Conservation (phyloP, 2,113 vertebrate species). For the Podarcis cretensis region DNA sequence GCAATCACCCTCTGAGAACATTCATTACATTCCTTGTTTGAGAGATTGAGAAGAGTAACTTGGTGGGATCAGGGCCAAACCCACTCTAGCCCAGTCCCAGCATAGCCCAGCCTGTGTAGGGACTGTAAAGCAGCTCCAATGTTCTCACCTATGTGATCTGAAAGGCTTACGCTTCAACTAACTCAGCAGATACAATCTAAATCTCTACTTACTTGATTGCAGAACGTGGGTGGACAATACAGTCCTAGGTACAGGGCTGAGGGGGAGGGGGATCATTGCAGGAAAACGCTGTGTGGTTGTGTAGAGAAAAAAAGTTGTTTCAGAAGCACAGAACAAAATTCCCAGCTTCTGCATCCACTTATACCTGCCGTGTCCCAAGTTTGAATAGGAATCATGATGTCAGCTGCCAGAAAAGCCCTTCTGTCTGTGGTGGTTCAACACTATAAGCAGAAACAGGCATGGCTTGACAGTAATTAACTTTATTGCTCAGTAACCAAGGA, state of each 20-base stretch:
- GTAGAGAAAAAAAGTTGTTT: not conserved
- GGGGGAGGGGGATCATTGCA: too few species aligned
- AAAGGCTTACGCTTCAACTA: not conserved
- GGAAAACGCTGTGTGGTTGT: too few species aligned
- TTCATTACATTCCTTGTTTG: not conserved
- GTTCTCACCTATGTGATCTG: not conserved
- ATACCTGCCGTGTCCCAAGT: too few species aligned
- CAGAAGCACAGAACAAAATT: not conserved
- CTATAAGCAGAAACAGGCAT: too few species aligned
- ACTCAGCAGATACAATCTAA: not conserved
- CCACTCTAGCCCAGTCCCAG: not conserved
- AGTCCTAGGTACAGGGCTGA: too few species aligned
- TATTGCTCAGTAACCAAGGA: too few species aligned
- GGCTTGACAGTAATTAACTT: too few species aligned
- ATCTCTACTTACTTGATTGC: not conserved
- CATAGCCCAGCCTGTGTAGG: not conserved
- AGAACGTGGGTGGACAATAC: not conserved
- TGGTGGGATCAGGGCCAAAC: not conserved
- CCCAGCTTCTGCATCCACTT: too few species aligned
- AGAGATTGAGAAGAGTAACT: not conserved
- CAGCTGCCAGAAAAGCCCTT: too few species aligned
- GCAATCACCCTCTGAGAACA: not conserved
- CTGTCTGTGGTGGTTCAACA: too few species aligned
- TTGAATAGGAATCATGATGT: too few species aligned
- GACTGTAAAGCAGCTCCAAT: not conserved